A percentile compares a stretch with the other conserved stretches of the same genome.
Evolutionary conservation across 2,797 vertebrate genomes (phyloP).

Genomic region (Eidolon dupreanum): DNA sequence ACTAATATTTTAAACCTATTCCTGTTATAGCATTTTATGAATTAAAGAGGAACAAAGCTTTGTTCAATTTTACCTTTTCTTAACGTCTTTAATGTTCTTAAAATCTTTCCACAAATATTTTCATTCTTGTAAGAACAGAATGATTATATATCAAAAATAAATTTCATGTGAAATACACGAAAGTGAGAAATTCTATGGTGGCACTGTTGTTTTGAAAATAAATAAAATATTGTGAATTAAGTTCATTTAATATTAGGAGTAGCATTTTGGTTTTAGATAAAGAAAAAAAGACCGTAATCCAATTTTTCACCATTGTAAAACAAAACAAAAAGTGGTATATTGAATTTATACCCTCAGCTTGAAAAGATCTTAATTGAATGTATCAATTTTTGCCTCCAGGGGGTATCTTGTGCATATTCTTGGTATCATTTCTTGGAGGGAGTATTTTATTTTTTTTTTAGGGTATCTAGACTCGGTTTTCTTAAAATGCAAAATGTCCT

Average conservation of each 20-base stretch:
- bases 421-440: not conserved
- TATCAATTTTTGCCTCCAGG: not conserved
- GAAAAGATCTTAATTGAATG: not conserved
- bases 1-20: constrained; percentile 26
- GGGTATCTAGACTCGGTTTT: not conserved
- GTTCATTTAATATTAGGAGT: not conserved
- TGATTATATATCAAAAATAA: constrained; percentile 4
- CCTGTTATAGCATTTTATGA: constrained; percentile 18
- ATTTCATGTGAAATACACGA: constrained; percentile 10
- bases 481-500: not conserved
- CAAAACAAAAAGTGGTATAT: not conserved
- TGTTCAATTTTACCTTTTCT: not conserved
- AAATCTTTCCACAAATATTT: constrained; percentile 37
- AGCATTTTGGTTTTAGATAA: constrained; percentile 27
- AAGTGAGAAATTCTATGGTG: not conserved
- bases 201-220: not conserved
- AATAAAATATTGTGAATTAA: constrained; percentile 3
- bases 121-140: not conserved
- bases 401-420: not conserved
- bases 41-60: constrained; percentile 30
- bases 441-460: not conserved
- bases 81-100: constrained; percentile 10
- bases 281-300: not conserved
- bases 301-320: not conserved
- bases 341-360: not conserved